These are phyloP conservation scores for Proisotoma minuta DNA, from an alignment of 2,888 invertebrate species.

Conservation along the genomic window DNA sequence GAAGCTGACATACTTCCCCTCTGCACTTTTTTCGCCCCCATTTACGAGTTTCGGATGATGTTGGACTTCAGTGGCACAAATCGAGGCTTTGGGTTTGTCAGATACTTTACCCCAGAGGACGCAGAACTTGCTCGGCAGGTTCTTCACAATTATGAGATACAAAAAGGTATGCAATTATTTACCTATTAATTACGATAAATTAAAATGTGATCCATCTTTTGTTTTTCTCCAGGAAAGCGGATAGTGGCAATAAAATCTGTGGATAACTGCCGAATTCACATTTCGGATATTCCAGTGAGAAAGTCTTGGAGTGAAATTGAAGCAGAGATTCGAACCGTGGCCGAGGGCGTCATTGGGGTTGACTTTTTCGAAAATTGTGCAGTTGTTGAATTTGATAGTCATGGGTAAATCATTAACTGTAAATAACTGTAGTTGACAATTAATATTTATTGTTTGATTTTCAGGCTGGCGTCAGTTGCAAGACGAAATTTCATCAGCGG, in stretches of 20 bases:
- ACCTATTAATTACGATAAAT: not conserved
- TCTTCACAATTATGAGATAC: conserved; percentile 65
- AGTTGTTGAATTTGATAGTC: conserved; percentile 74
- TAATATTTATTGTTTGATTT: not conserved
- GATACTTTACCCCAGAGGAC: conserved; percentile 57
- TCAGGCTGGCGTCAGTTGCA: conserved; percentile 67
- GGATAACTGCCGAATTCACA: conserved; percentile 75
- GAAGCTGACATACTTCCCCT: conserved; percentile 70
- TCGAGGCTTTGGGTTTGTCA: conserved; percentile 74
- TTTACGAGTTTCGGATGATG: conserved; percentile 76
- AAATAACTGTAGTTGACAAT: not conserved
- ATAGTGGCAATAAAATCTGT: conserved; percentile 74
- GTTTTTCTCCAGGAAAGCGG: conserved; percentile 49
- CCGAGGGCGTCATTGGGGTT: conserved; percentile 65
- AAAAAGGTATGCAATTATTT: conserved; percentile 54
- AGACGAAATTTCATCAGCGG: conserved; percentile 62
- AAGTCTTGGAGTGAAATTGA: conserved; percentile 63
- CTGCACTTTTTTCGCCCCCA: conserved; percentile 61
- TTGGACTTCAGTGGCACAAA: conserved; percentile 74
- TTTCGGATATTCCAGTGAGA: conserved; percentile 67
- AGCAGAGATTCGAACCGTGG: conserved; percentile 59
- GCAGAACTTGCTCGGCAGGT: conserved; percentile 63
- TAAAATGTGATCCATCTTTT: not conserved
- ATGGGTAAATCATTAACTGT: conserved; percentile 50
- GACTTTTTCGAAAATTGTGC: conserved; percentile 69